Evolutionary conservation across 2,888 invertebrate species (phyloP), one percentile per base, ranked within the genome.

Genomic region (Amiota communis): DNA sequence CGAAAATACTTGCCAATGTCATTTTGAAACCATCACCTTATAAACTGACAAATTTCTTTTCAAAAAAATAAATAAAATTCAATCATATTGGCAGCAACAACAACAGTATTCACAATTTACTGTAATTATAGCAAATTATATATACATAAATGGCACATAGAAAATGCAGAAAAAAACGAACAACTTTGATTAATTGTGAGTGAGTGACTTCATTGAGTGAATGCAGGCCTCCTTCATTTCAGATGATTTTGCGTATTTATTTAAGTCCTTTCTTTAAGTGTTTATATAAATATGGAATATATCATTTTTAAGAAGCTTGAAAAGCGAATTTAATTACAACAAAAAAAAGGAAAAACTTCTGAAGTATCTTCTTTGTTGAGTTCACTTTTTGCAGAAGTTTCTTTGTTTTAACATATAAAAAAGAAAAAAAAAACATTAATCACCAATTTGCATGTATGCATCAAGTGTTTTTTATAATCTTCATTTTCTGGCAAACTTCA

Each of bases 361-460:
- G 2, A 36, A 36, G 36, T 6, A 6, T 36, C 36, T 36, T 36
- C 36, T 36, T 36, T 36, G 36, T 36, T 36, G 36, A 6, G 6
- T 6, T 36, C n/a, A 63, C 63, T 63, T 63, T 23, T 23, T n/a
- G n/a, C 53, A 68, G 53, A 51, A 68, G 49, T 51, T 51, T 36
- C 51, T 51, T 49, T 51, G 51, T 67, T n/a, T 23, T 20, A n/a
- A n/a, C 46, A 36, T 53, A 13, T 0, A 53, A 15, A 59, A 59
- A 59, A 15, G 1, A 23, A 20, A 53, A 8, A 68, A 68, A 68
- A 23, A 36, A 53, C 53, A 36, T 53, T 68, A 6, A 68, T 68
- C 67, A 68, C 23, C 23, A 23, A 51, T 23, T 53, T 68, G 67
- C 51, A 68, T 68, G 53, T 17, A n/a, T n/a, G n/a, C n/a, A n/a